Evolutionary conservation across 2,797 vertebrate genomes (phyloP), one percentile per base, ranked within the genome.

Genomic region (Melanitta fusca): DNA sequence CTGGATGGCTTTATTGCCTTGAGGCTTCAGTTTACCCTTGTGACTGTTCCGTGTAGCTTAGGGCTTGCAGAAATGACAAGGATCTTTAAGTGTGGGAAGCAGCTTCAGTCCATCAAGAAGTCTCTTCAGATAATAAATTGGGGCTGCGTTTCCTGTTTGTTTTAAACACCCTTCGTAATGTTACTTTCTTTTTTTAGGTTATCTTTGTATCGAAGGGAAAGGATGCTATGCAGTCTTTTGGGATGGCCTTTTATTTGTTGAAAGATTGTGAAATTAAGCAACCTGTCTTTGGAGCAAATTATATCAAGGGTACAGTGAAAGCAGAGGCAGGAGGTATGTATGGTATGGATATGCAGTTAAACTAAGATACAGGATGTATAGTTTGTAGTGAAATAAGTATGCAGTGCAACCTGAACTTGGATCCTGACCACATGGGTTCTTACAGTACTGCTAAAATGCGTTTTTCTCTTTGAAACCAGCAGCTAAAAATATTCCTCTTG

Each of bases 231-330:
- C 98, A 98, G 97, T 99, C 99, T 28, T 99, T 99, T 64, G 99
- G 99, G 99, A 99, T 99, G 99, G 99, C 99, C 4, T 99, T 99
- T 94, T 99, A 99, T 95, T 97, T 99, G 93, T 98, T 99, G 97
- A 99, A 99, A 97, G 99, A 98, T 88, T 99, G 99, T 86, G 99
- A 99, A 97, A 98, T 99, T 95, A 99, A 99, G 95, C 99, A 99
- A 84, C 99, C 99, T 2, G 99, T 99, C 43, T 98, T 99, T 39
- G 99, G 99, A 64, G 99, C 99, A 69, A 99, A 99, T 98, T 99
- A 99, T 86, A 98, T 99, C 96, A 99, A 99, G 95, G 99, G 99
- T 8, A 98, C 93, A 1, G 98, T 99, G 96, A 98, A 87, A 68
- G 99, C 99, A 2, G 99, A 99, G 96, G 98, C 99, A 60, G 98